Percentiles rank a stretch among this genome's conserved stretches.
phyloP scores from a whole-genome alignment of 2,797 vertebrate species.

The Brachymystax lenok region DNA sequence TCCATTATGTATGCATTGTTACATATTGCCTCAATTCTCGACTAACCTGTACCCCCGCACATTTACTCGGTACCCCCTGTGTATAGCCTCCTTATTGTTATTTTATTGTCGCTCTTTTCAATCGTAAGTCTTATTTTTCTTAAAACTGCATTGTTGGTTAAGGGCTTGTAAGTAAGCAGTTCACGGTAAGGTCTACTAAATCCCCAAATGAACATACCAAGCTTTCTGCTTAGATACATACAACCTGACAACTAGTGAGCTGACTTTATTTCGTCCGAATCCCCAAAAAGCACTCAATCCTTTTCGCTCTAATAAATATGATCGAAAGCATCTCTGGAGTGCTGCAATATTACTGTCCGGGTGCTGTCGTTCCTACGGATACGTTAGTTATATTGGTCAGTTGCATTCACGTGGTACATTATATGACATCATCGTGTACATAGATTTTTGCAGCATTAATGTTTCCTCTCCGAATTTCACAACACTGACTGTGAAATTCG shows the following conservation, averaged over 20 bases:
- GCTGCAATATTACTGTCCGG: neutral
- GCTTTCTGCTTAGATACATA: neutral
- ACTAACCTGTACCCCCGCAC: no score
- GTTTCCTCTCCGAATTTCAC: no score
- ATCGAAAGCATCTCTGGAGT: neutral
- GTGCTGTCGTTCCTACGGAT: neutral
- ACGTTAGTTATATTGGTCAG: neutral
- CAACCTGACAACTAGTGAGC: neutral
- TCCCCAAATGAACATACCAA: neutral
- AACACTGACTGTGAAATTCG: neutral
- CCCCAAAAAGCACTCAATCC: neutral
- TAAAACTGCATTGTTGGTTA: no score
- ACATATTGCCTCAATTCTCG: no score
- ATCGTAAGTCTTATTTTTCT: no score
- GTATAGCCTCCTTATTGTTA: no score
- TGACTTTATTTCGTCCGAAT: neutral
- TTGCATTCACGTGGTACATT: neutral
- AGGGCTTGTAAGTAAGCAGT: no score
- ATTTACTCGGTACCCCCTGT: no score
- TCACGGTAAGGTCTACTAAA: neutral
- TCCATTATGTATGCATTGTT: no score
- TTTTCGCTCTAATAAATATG: neutral
- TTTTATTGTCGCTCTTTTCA: no score
- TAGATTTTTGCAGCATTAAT: no score
- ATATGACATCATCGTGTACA: neutral